A percentile compares a stretch with the other conserved stretches of the same genome.
Conservation (phyloP, 2,888 invertebrate species). For the Uloborus plumipes region DNA sequence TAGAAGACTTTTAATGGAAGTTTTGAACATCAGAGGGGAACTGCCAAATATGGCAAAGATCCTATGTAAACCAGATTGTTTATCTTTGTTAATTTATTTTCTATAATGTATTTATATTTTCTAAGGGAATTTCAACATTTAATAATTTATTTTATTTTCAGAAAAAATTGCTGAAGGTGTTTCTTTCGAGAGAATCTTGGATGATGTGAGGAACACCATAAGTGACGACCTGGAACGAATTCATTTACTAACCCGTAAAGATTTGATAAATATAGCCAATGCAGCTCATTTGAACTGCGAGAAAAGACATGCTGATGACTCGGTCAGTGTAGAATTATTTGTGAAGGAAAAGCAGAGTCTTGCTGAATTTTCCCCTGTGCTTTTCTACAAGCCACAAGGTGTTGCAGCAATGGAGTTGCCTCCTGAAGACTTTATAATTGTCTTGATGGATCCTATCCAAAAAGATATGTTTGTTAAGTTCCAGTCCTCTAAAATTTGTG, state of each 20-base stretch:
- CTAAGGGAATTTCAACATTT: neutral
- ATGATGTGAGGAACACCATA: constrained; percentile 11
- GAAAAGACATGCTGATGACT: constrained; percentile 3
- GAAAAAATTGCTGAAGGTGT: constrained; percentile 11
- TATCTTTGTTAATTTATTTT: too few relatives aligned
- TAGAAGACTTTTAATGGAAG: too few relatives aligned
- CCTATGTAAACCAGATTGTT: too few relatives aligned
- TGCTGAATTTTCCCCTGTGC: constrained; percentile 1
- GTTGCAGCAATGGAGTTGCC: neutral
- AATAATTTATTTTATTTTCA: neutral
- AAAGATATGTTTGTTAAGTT: constrained; percentile 31
- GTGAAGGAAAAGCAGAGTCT: neutral
- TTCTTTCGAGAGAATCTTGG: constrained; percentile 5
- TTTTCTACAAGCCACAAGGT: constrained; percentile 18
- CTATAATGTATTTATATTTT: too few relatives aligned
- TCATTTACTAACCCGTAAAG: constrained; percentile 3
- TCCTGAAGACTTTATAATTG: constrained; percentile 22
- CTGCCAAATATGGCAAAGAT: too few relatives aligned
- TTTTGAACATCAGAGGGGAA: too few relatives aligned
- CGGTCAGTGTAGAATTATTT: constrained; percentile 9
- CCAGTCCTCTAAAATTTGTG: constrained; percentile 15
- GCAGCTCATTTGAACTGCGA: neutral
- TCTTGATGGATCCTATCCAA: constrained; percentile 42
- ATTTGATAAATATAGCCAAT: constrained; percentile 19
- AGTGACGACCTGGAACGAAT: neutral